Base-by-base conservation (phyloP, 2,797 vertebrate species). In the Hemitrygon akajei region DNA sequence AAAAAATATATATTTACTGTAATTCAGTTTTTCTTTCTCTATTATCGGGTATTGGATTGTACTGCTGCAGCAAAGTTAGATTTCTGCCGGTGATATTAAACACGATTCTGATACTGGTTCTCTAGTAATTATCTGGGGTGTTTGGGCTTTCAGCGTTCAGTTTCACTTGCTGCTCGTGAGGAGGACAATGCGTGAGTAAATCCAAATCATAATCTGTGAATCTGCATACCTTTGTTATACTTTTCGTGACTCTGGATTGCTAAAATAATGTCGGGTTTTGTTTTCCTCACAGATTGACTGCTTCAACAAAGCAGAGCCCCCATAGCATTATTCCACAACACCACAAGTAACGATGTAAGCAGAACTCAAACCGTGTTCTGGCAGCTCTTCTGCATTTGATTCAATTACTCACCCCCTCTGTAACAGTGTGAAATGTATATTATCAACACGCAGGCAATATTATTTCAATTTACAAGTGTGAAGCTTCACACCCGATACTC, bases 401-500 rank as follows among this genome's bases (percentile, higher is more conserved):
- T 69, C 86, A 89, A 89, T 89, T 89, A 89, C n/a, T 5, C n/a
- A 27, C 63, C 63, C 66, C n/a, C 18, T 69, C 60, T 5, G 18
- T 10, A 89, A 89, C 86, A 89, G n/a, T 37, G 86, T 89, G 86
- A 89, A 20, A 69, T 69, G n/a, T 37, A 69, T 69, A 69, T 89
- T 69, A 89, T 66, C 86, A 69, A 20, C 34, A 37, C 86, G 37
- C n/a, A 69, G 69, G 60, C 63, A 75, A 69, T 86, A 89, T 69
- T 37, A 69, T 34, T 69, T 37, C 86, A 89, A 89, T 89, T 89
- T 89, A 69, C 63, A 89, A 89, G 86, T 89, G 86, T 89, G 86
- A 89, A 89, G 37, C 63, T 89, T 69, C 86, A 89, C 86, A 89
- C 86, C 86, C n/a, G 2, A 10, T 69, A 37, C 34, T 34, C 34